These are phyloP conservation scores for Romanogobio albipinnatus DNA, from an alignment of 2,113 vertebrate species.

Conservation along the genomic window DNA sequence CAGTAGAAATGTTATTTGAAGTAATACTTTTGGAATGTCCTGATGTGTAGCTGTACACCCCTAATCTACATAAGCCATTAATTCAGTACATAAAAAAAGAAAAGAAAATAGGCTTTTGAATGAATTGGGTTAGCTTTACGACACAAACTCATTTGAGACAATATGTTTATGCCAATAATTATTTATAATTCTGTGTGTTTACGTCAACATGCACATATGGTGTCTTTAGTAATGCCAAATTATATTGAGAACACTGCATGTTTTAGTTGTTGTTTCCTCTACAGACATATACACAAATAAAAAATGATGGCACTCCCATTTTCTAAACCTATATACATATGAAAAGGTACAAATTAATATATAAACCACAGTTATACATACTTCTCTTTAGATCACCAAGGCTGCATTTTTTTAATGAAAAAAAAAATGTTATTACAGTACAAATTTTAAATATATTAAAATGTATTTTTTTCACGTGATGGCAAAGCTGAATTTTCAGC, in stretches of 20 bases:
- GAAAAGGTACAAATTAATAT: background rate
- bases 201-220: background rate
- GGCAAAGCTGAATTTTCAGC: background rate
- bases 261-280: background rate
- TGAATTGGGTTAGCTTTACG: background rate
- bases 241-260: background rate
- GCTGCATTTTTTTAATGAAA: background rate
- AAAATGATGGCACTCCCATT: background rate
- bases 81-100: background rate
- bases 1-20: background rate
- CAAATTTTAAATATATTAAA: background rate
- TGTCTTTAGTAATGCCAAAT: background rate
- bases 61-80: background rate
- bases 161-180: background rate
- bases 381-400: background rate
- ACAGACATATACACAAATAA: background rate
- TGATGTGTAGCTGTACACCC: background rate
- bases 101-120: background rate
- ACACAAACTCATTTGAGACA: background rate
- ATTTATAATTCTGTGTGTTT: background rate
- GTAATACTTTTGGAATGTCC: background rate
- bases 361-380: background rate
- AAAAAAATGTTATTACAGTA: background rate
- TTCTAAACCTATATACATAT: background rate
- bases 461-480: background rate